These are phyloP conservation scores for Agrotis ipsilon DNA, from an alignment of 2,888 invertebrate species.

Conservation along the genomic window DNA sequence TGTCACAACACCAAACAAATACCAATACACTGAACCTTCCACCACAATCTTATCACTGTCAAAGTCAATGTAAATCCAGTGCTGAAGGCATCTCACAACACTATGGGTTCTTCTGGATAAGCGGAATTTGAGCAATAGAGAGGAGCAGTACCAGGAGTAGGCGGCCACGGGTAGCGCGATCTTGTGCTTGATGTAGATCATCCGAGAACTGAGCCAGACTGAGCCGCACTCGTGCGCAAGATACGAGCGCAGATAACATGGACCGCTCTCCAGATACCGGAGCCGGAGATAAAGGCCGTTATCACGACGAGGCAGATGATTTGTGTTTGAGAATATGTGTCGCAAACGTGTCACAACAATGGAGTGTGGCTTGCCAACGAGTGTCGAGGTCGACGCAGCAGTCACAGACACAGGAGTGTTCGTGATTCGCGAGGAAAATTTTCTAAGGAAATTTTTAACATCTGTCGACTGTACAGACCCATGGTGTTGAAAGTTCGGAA, in stretches of 20 bases:
- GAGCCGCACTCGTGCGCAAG: slow-evolving; percentile 17
- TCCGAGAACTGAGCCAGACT: slow-evolving; percentile 41
- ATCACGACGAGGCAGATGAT: slow-evolving; percentile 35
- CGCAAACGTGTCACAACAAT: slow-evolving; percentile 21
- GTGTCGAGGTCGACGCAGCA: background rate
- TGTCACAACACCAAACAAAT: background rate
- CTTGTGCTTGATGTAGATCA: slow-evolving; percentile 73
- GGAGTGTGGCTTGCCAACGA: background rate
- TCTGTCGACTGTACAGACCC: background rate
- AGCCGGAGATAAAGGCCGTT: slow-evolving; percentile 41
- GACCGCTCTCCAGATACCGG: slow-evolving; percentile 38
- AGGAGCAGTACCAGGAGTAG: slow-evolving; percentile 71
- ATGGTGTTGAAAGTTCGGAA: background rate
- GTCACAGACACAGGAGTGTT: background rate
- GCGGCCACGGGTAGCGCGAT: slow-evolving; percentile 76
- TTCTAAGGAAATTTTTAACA: too few species aligned
- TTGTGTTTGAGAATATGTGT: slow-evolving; percentile 15
- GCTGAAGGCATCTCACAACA: slow-evolving; percentile 1
- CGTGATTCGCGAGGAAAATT: too few species aligned
- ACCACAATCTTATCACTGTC: slow-evolving; percentile 35
- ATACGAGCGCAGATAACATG: slow-evolving; percentile 34
- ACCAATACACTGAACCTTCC: slow-evolving; percentile 25
- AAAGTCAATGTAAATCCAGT: background rate
- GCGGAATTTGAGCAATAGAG: background rate
- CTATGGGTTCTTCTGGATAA: background rate